Base-by-base conservation (phyloP, 2,113 vertebrate genomes). In the Melospiza georgiana region DNA sequence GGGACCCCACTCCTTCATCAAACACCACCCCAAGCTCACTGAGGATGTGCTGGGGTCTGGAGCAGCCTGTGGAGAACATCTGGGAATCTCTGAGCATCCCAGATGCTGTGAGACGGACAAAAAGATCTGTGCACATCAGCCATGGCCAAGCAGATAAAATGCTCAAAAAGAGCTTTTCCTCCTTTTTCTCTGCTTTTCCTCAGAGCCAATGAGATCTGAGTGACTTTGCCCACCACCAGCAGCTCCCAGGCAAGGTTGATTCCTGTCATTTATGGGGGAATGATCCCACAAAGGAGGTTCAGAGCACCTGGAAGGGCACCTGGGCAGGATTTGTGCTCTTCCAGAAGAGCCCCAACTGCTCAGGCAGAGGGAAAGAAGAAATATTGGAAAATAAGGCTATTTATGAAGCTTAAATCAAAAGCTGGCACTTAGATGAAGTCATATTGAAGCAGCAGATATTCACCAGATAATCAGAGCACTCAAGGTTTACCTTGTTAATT, bases 361-460 rank as follows among this genome's bases (percentile, higher is more conserved):
- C 84, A 65, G 30, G 57, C 55, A 63, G 28, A 16, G 79, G 54
- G 79, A 49, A 39, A 81, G 41, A 5, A 39, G 55, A 67, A 87
- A 55, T 15, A 55, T 4, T 43, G 43, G 61, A 52, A 65, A 87
- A 76, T 10, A n/a, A 82, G 58, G 65, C 15, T 62, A 49, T 61
- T 96, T 61, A 68, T 43, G 89, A 20, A 49, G 27, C 21, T 67
- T 31, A 31, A 77, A 75, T 48, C 57, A 69, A 96, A 95, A 95
- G 79, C 77, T 75, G 51, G 33, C 75, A 30, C 55, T 87, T 69
- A 21, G 21, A 66, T 13, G 16, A 78, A 80, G 37, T 86, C 71
- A 57, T 12, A 68, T 2, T 46, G 59, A 86, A 87, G 71, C 59
- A 89, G 48, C 21, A 95, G 84, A 61, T 95, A 94, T 51, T 80